A percentile compares a stretch with the other conserved stretches of the same genome.
phyloP scores from a whole-genome alignment of 2,113 vertebrate species.

The Hyla sarda region DNA sequence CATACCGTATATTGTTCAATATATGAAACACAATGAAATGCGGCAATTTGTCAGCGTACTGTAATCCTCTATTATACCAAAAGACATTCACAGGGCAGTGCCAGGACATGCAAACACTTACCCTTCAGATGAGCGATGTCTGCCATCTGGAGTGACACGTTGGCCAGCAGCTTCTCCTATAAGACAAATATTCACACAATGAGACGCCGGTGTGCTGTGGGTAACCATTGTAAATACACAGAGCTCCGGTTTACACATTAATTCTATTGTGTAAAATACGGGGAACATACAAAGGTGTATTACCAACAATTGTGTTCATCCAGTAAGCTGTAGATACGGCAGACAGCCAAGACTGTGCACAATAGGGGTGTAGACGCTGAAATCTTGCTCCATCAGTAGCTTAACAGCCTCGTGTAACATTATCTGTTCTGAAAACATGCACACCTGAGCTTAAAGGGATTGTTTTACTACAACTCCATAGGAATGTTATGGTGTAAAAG shows the following conservation, averaged over 20 bases:
- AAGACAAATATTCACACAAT: slow-evolving; percentile 60
- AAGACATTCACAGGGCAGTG: not conserved
- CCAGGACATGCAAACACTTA: slow-evolving; percentile 67
- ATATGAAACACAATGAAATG: no score
- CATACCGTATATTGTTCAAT: no score
- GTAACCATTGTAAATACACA: not conserved
- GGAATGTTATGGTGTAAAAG: no score
- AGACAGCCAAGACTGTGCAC: not conserved
- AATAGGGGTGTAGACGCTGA: not conserved
- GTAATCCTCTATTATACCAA: not conserved
- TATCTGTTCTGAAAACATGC: not conserved
- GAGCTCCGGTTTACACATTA: not conserved
- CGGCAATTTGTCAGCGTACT: not conserved
- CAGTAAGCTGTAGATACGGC: not conserved
- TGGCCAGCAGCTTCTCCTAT: slow-evolving; percentile 88
- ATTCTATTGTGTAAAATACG: not conserved
- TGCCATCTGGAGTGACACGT: slow-evolving; percentile 84
- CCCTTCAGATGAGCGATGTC: slow-evolving; percentile 90
- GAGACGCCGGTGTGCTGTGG: not conserved
- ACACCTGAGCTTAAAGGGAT: no score
- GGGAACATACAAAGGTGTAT: not conserved
- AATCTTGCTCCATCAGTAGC: not conserved
- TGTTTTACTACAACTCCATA: no score
- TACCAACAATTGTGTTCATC: not conserved
- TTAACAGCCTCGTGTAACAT: no score